Evolutionary conservation across 37 sponge, comb jelly and placozoan genomes (phyloP).

Genomic region (Halisarca cf. caerulea): DNA sequence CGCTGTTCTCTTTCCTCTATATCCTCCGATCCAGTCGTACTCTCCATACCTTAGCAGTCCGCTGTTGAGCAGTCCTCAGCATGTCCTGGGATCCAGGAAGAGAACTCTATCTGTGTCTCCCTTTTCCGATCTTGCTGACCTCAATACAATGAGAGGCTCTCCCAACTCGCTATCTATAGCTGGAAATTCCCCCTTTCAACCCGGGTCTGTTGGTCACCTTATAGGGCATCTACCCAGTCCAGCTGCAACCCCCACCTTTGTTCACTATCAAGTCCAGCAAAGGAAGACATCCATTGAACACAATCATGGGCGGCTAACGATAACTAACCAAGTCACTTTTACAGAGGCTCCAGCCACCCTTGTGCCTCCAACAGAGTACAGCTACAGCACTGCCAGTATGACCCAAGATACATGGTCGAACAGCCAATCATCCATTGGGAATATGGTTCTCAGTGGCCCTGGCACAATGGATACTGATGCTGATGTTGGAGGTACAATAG

Average conservation of each 20-base stretch:
- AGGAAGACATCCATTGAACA: slow-evolving; percentile 56
- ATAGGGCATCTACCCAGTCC: slow-evolving; percentile 20
- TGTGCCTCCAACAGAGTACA: background rate
- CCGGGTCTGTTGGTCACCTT: slow-evolving; percentile 53
- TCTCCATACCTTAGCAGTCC: slow-evolving; percentile 64
- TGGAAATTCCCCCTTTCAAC: background rate
- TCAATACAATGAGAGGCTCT: slow-evolving; percentile 58
- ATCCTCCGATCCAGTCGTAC: slow-evolving; percentile 48
- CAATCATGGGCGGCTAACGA: slow-evolving; percentile 51
- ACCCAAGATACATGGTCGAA: background rate
- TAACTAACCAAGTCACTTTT: slow-evolving; percentile 67
- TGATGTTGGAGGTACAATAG: too few relatives aligned
- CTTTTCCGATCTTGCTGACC: slow-evolving; percentile 61
- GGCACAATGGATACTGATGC: background rate
- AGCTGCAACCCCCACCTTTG: background rate
- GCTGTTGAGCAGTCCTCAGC: background rate
- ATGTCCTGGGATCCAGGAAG: slow-evolving; percentile 39
- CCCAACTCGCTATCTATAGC: slow-evolving; percentile 48
- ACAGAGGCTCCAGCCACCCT: background rate
- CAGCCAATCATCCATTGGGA: background rate
- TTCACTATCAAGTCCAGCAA: slow-evolving; percentile 41
- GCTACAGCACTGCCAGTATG: background rate
- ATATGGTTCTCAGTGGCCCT: slow-evolving; percentile 3
- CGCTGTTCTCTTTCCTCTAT: slow-evolving; percentile 27
- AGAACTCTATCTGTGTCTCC: slow-evolving; percentile 71